Conservation (phyloP, 2,113 vertebrate species). For the Acrocephalus arundinaceus region DNA sequence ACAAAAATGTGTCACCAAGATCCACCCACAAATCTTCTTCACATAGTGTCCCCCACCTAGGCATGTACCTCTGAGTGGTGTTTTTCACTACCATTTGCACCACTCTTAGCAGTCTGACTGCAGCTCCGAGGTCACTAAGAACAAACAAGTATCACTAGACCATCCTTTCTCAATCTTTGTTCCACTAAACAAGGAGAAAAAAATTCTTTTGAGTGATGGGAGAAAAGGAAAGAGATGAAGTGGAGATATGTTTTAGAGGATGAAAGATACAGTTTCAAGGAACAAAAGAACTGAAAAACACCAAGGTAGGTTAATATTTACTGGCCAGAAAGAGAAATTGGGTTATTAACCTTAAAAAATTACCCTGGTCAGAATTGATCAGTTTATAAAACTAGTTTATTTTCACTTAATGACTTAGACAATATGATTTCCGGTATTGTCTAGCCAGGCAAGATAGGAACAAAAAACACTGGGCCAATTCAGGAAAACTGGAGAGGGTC, state of each 20-base stretch:
- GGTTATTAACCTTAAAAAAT: neutral
- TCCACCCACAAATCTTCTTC: neutral
- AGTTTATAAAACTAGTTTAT: neutral
- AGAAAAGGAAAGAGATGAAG: neutral
- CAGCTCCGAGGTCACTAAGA: neutral
- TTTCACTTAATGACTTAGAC: neutral
- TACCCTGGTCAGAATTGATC: neutral
- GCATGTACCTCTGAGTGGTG: fast-evolving
- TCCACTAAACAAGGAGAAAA: neutral
- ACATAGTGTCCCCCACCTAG: fast-evolving
- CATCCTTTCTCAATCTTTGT: neutral
- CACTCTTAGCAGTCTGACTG: neutral
- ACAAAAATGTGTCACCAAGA: neutral
- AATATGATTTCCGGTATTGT: neutral
- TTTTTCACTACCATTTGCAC: neutral
- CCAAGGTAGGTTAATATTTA: neutral
- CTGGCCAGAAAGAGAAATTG: neutral
- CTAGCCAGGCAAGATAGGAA: neutral
- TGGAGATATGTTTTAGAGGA: neutral
- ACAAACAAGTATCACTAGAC: neutral
- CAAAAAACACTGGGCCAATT: neutral
- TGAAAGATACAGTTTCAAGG: neutral
- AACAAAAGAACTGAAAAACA: neutral
- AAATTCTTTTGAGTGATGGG: neutral
- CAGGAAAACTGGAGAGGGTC: neutral